phyloP scores from a whole-genome alignment of 2,888 invertebrate genomes.

The Koerneria pararmatus region DNA sequence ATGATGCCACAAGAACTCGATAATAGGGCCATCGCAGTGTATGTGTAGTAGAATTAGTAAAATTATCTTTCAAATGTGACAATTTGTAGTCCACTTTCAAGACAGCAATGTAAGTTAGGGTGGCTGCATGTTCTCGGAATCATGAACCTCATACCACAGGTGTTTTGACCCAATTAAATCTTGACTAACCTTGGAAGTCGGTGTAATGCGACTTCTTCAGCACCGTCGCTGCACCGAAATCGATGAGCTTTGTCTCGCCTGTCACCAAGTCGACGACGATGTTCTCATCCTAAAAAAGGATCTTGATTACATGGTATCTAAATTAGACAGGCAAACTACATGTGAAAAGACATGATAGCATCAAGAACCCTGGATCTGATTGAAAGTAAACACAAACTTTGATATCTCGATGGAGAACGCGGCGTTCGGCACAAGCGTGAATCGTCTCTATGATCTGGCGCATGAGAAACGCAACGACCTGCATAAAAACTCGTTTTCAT shows the following conservation, averaged over 20 bases:
- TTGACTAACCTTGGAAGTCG: constrained; percentile 51
- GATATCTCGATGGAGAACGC: constrained; percentile 53
- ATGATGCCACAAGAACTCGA: too few relatives aligned
- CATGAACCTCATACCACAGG: neutral
- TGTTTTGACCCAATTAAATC: neutral
- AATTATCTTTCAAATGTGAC: too few relatives aligned
- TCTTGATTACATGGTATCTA: too few relatives aligned
- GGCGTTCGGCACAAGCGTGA: constrained; percentile 41
- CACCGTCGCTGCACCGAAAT: constrained; percentile 55
- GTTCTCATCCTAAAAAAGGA: constrained; percentile 50
- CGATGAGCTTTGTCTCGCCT: constrained; percentile 52
- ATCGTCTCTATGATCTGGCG: constrained; percentile 52
- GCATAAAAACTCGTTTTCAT: constrained; percentile 18
- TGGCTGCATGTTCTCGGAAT: too few relatives aligned
- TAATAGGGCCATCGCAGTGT: too few relatives aligned
- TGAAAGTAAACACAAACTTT: constrained; percentile 34
- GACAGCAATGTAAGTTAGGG: too few relatives aligned
- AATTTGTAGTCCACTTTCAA: too few relatives aligned
- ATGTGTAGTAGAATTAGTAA: too few relatives aligned
- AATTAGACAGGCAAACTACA: constrained; percentile 2
- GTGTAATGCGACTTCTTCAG: constrained; percentile 50
- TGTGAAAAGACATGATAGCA: constrained; percentile 20
- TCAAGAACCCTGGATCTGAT: constrained; percentile 11
- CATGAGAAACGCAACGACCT: constrained; percentile 51
- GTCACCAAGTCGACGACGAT: constrained; percentile 52